Base-by-base conservation (phyloP, 2,797 vertebrate species). In the Valencia hispanica region DNA sequence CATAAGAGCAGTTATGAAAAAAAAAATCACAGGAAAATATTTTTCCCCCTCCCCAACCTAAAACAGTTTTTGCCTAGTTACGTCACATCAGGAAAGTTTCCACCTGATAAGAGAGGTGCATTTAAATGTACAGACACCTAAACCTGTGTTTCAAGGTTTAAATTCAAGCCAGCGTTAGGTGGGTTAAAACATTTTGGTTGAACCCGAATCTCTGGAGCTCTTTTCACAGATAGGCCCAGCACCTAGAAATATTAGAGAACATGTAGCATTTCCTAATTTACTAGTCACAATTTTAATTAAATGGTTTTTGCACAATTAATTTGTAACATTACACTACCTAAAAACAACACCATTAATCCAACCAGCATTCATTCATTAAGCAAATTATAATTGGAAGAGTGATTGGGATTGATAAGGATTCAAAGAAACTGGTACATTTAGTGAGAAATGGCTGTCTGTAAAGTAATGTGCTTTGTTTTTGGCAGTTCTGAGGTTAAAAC, bases 1-100 rank as follows among this genome's bases (percentile, higher is more conserved):
- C 72, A 86, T 89, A 84, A 88, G 91, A 91, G 82, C 80, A 92
- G 79, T 85, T 90, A 87, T 88, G 70, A 79, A 84, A 84, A 91
- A 77, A 78, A 87, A 87, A 86, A 89, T 93, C 88, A 92, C 87
- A 93, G 87, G 80, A 79, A 86, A 85, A 81, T 74, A 89, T 78
- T 53, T 73, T 50, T 77, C 66, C 45, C 61, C 76, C 50, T 53
- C 36, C 27, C 41, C 48, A 45, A 25, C 6, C 14, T 25, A 70
- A 70, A 82, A 90, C 82, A 89, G 84, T 85, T 86, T 68, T 71
- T 48, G 78, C 68, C 87, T 85, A 79, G 85, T 73, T 87, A 86
- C 83, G 83, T 87, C 73, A 89, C 85, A 79, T 81, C 81, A 79
- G 87, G 82, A 79, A 80, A 55, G 25, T 51, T 53, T 8, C 10